Evolutionary conservation across 2,113 vertebrate genomes (phyloP).

Genomic region (Willisornis vidua): DNA sequence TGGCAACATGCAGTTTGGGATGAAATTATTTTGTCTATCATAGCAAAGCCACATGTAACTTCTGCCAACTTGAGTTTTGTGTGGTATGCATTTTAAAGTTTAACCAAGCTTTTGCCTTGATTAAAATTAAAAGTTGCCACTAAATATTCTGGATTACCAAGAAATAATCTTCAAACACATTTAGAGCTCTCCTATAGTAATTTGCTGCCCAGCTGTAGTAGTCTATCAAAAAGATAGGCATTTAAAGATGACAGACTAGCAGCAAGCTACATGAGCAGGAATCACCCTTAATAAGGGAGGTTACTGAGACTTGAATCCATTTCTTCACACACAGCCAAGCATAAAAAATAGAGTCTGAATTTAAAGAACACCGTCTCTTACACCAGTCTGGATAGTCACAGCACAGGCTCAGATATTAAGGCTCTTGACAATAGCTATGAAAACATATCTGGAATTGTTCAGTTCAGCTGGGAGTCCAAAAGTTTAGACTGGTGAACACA

Average conservation of each 20-base stretch:
- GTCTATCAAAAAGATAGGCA: not conserved
- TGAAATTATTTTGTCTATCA: not conserved
- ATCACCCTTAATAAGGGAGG: not conserved
- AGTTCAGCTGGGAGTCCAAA: not conserved
- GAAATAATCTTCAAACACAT: not conserved
- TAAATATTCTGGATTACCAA: not conserved
- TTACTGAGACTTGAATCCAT: not conserved
- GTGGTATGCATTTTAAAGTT: not conserved
- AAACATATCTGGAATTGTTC: not conserved
- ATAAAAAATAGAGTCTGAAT: not conserved
- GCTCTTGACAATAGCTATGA: not conserved
- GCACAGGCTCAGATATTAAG: not conserved
- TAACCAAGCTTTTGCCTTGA: not conserved
- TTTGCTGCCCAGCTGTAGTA: not conserved
- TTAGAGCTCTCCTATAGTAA: not conserved
- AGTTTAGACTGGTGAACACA: not conserved
- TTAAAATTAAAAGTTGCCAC: not conserved
- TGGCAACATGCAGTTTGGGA: not conserved
- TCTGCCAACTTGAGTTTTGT: not conserved
- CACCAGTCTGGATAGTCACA: fast-evolving
- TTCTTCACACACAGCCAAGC: not conserved
- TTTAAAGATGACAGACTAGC: not conserved
- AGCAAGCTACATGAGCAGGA: not conserved
- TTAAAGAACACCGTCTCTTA: not conserved
- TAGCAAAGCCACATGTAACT: not conserved